Percentiles rank a stretch among this genome's conserved stretches.
These are phyloP conservation scores for Ceratotherium simum DNA, from an alignment of 2,113 vertebrate genomes.

Conservation along the genomic window DNA sequence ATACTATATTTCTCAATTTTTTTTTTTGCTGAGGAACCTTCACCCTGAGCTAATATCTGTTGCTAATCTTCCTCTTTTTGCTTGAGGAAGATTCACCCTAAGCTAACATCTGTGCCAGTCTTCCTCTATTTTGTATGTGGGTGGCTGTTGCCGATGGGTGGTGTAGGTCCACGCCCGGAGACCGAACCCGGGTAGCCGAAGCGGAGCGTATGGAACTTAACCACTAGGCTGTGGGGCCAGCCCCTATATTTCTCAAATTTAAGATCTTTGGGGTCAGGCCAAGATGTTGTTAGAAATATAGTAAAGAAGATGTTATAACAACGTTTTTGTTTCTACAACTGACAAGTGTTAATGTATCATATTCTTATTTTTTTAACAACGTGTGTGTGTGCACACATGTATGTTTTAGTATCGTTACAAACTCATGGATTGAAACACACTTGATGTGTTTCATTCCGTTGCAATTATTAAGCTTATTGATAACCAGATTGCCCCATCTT, in stretches of 20 bases:
- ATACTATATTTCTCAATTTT: neutral
- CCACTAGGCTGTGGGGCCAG: too few relatives aligned
- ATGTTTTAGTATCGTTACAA: neutral
- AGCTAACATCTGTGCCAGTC: too few relatives aligned
- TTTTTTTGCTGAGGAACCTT: too few relatives aligned
- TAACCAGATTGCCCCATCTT: neutral
- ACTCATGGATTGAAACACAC: neutral
- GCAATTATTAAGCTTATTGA: neutral
- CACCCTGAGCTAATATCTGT: too few relatives aligned
- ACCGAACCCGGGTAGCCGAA: too few relatives aligned
- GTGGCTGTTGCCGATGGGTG: too few relatives aligned
- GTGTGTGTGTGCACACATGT: neutral
- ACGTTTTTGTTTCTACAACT: neutral
- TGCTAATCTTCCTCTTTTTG: too few relatives aligned
- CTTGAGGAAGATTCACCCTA: too few relatives aligned
- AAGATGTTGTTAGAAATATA: neutral
- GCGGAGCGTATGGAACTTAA: too few relatives aligned
- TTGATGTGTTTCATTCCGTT: neutral
- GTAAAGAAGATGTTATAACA: neutral
- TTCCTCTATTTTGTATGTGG: too few relatives aligned
- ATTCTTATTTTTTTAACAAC: neutral
- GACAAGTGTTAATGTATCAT: neutral
- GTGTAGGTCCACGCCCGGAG: too few relatives aligned
- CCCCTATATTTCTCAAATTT: neutral
- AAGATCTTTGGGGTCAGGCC: neutral